phyloP scores from a whole-genome alignment of 2,113 vertebrate genomes.

The Pholis gunnellus region DNA sequence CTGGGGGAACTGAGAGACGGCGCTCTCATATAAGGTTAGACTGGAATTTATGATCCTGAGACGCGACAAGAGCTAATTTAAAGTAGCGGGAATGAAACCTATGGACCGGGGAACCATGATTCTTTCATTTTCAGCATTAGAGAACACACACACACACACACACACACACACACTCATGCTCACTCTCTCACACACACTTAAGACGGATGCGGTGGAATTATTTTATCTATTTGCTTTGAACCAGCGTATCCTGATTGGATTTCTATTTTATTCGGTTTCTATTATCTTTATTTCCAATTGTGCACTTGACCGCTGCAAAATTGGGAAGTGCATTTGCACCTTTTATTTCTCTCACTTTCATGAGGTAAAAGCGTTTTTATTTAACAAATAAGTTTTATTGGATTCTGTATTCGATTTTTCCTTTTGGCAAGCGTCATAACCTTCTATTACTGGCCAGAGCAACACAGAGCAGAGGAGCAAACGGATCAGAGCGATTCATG shows the following conservation, averaged over 20 bases:
- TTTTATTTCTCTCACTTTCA: conserved; percentile 12
- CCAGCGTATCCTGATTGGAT: conserved; percentile 31
- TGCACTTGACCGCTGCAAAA: conserved; percentile 7
- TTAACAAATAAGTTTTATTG: conserved; percentile 6
- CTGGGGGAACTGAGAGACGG: conserved; percentile 85
- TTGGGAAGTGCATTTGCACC: neutral
- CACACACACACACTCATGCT: neutral
- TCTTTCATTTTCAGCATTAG: conserved; percentile 68
- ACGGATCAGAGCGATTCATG: neutral
- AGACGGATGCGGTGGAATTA: conserved; percentile 7
- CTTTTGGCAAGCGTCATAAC: conserved; percentile 5
- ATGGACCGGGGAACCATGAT: conserved; percentile 59
- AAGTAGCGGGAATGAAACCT: conserved; percentile 78
- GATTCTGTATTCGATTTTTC: conserved; percentile 40
- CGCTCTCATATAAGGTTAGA: conserved; percentile 89
- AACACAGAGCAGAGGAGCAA: neutral
- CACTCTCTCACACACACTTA: neutral
- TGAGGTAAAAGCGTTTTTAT: conserved; percentile 11
- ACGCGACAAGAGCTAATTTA: conserved; percentile 86
- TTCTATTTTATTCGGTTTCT: conserved; percentile 49
- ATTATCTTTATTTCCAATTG: conserved; percentile 52
- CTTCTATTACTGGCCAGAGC: neutral
- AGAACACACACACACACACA: neutral
- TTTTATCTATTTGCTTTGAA: conserved; percentile 41
- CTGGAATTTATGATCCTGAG: conserved; percentile 85